phyloP scores from a whole-genome alignment of 2,888 invertebrate genomes.

The Philereme transversata region DNA sequence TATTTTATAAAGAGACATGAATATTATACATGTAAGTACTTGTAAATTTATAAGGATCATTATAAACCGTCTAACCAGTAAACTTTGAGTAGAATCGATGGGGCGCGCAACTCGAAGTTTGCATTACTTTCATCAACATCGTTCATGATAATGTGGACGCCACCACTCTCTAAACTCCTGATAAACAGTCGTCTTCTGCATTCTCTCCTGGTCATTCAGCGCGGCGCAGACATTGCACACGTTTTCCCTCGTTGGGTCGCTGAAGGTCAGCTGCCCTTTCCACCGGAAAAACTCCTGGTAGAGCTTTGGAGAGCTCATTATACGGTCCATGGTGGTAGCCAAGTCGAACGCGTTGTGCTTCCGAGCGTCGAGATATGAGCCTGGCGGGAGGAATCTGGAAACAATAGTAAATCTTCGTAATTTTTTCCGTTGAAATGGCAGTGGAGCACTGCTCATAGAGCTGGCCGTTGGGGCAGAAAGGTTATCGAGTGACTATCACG shows the following conservation, averaged over 20 bases:
- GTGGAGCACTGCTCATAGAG: no score
- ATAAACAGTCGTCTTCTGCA: constrained; percentile 40
- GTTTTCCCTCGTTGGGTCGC: constrained; percentile 48
- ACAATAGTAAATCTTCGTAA: neutral
- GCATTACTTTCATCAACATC: constrained; percentile 28
- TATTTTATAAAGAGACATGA: no score
- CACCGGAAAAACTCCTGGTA: constrained; percentile 62
- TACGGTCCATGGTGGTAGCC: constrained; percentile 52
- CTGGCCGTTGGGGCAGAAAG: no score
- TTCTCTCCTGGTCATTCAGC: constrained; percentile 48
- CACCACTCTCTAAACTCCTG: constrained; percentile 64
- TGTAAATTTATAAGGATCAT: no score
- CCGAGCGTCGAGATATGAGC: constrained; percentile 63
- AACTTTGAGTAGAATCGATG: no score
- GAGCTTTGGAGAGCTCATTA: constrained; percentile 49
- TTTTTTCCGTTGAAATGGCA: no score
- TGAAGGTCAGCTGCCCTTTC: constrained; percentile 56
- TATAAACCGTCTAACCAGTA: no score
- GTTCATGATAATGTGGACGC: constrained; percentile 49
- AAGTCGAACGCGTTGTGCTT: constrained; percentile 43
- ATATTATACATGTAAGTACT: no score
- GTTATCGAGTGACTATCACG: no score
- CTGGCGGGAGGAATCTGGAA: constrained; percentile 72
- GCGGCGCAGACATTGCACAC: constrained; percentile 63
- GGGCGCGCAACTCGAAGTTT: no score